A percentile compares a stretch with the other conserved stretches of the same genome.
Evolutionary conservation across 2,113 vertebrate genomes (phyloP).

Genomic region (Rissa tridactyla): DNA sequence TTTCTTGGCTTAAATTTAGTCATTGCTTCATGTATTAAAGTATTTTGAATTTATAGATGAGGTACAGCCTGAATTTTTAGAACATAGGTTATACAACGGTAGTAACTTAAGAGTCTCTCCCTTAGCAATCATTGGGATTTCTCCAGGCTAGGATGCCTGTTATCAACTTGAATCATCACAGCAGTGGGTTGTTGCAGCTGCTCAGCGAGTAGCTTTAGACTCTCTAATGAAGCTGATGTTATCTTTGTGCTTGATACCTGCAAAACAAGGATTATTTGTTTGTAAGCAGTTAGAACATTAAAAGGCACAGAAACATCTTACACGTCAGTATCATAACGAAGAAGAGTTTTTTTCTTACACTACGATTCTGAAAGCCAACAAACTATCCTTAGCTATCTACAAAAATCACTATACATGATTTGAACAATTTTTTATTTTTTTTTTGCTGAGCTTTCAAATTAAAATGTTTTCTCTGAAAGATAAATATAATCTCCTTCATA

Average conservation of each 20-base stretch:
- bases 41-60: not conserved
- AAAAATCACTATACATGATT: not conserved
- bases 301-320: not conserved
- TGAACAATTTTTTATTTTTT: not conserved
- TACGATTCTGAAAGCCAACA: not conserved
- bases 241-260: not conserved
- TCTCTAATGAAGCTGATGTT: not conserved
- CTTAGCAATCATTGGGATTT: not conserved
- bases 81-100: not conserved
- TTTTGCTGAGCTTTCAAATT: constrained; percentile 38
- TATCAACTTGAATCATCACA: not conserved
- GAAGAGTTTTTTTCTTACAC: not conserved
- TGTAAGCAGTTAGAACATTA: not conserved
- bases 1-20: not conserved
- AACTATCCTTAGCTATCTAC: not conserved
- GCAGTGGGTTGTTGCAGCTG: not conserved
- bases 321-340: not conserved
- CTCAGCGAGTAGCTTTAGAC: not conserved
- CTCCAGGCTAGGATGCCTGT: not conserved
- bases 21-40: not conserved
- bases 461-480: constrained; percentile 36
- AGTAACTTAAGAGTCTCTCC: not conserved
- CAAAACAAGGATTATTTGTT: not conserved
- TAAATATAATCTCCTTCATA: constrained; percentile 53
- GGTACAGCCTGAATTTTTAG: not conserved